phyloP scores from a whole-genome alignment of 2,797 vertebrate species.

The Pantherophis alleghaniensis region DNA sequence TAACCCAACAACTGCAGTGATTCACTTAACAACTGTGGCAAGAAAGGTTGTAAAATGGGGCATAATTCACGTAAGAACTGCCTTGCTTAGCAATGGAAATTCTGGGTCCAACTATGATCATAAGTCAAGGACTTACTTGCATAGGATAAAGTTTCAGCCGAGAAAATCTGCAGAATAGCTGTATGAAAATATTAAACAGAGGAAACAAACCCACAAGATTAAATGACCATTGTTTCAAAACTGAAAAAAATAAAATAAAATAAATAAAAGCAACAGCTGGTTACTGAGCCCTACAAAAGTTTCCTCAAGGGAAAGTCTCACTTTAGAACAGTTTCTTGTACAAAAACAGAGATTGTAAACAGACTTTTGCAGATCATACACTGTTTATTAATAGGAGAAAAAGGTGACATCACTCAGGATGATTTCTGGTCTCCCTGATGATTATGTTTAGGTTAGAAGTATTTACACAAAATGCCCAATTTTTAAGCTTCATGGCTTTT shows the following conservation, averaged over 20 bases:
- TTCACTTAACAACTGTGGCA: background rate
- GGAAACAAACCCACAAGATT: background rate
- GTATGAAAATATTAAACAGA: background rate
- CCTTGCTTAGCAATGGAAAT: background rate
- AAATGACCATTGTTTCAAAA: background rate
- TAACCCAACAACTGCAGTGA: background rate
- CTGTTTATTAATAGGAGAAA: conserved; percentile 26
- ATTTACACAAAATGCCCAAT: conserved; percentile 69
- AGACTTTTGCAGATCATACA: conserved; percentile 52
- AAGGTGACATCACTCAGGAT: conserved; percentile 58
- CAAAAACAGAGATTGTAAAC: conserved; percentile 45
- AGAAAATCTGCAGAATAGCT: background rate
- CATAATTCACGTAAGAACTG: background rate
- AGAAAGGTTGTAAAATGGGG: background rate
- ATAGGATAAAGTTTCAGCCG: background rate
- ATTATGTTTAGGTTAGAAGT: conserved; percentile 71
- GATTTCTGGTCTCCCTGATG: conserved; percentile 68
- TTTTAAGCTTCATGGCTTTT: conserved; percentile 65
- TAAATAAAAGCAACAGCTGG: background rate
- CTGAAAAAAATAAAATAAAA: background rate
- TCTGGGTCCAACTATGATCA: background rate
- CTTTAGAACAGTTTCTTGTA: conserved; percentile 32
- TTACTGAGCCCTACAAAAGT: background rate
- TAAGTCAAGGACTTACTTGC: no score
- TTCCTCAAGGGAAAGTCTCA: background rate